These are phyloP conservation scores for Phrynocephalus versicolor DNA, from an alignment of 2,113 vertebrate species.

Conservation along the genomic window DNA sequence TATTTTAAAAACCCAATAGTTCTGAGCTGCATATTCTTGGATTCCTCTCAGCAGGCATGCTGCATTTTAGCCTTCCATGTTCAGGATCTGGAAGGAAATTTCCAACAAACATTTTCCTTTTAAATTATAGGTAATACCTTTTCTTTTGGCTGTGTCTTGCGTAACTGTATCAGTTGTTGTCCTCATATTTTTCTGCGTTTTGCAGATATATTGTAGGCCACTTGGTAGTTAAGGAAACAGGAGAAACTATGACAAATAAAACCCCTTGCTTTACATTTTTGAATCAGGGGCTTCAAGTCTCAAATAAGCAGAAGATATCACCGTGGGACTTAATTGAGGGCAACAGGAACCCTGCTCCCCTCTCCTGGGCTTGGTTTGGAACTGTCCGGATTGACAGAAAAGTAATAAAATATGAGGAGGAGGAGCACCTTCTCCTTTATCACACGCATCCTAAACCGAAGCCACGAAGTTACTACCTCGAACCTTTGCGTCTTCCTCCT, in stretches of 20 bases:
- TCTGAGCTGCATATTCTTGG: background rate
- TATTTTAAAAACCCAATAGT: background rate
- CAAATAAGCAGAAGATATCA: constrained; percentile 77
- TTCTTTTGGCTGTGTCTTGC: background rate
- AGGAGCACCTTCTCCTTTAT: constrained; percentile 77
- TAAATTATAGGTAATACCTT: background rate
- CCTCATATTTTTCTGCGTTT: too few relatives aligned
- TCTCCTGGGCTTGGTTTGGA: constrained; percentile 81
- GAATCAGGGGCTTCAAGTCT: constrained; percentile 78
- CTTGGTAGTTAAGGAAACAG: background rate
- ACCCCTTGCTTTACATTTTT: constrained; percentile 10
- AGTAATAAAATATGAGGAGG: constrained; percentile 73
- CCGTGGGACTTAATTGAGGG: constrained; percentile 80
- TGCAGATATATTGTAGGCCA: background rate
- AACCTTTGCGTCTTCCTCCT: constrained; percentile 75
- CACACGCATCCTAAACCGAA: constrained; percentile 76
- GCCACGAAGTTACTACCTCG: constrained; percentile 76
- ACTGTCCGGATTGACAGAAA: constrained; percentile 73
- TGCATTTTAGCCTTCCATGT: background rate
- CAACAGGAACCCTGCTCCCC: constrained; percentile 76
- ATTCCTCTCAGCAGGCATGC: background rate
- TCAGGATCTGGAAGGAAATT: background rate
- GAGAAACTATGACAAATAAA: background rate
- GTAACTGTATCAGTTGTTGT: background rate
- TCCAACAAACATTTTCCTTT: background rate